These are phyloP conservation scores for Brachionus angularis DNA, from an alignment of 1,140 invertebrate species.

Conservation along the genomic window DNA sequence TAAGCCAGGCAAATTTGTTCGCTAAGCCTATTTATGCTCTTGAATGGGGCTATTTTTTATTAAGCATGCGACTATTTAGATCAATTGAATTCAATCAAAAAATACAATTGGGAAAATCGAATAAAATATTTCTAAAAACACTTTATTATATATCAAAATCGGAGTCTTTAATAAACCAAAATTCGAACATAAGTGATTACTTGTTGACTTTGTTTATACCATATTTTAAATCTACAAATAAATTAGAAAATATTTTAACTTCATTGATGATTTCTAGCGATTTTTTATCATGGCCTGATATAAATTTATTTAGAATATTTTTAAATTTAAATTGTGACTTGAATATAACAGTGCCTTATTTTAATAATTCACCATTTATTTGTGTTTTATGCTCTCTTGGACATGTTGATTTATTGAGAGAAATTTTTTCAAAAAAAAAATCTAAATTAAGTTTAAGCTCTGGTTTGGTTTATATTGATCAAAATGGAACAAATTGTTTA, in stretches of 20 bases:
- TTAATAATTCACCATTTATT: constrained; percentile 53
- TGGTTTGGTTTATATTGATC: neutral
- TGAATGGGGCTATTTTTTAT: constrained; percentile 15
- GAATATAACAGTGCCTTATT: constrained; percentile 50
- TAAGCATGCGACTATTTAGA: neutral
- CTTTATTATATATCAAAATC: neutral
- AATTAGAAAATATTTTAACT: constrained; percentile 70
- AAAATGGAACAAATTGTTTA: constrained; percentile 39
- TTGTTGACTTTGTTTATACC: neutral
- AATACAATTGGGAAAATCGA: neutral
- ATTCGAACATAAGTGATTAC: no score
- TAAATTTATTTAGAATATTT: constrained; percentile 65
- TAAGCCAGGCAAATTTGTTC: neutral
- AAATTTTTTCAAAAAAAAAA: no score
- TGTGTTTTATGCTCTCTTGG: constrained; percentile 62
- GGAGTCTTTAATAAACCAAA: no score
- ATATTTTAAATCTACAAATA: constrained; percentile 61
- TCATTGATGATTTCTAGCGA: constrained; percentile 74
- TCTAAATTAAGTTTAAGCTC: constrained; percentile 65
- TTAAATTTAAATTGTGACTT: constrained; percentile 54
- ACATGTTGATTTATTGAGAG: constrained; percentile 77
- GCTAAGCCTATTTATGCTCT: neutral
- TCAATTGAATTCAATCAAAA: constrained; percentile 45
- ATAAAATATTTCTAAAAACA: neutral
- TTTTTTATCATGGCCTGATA: constrained; percentile 82